A percentile compares a stretch with the other conserved stretches of the same genome.
Conservation (phyloP, 2,888 invertebrate species). For the Meiosimyza decipiens region DNA sequence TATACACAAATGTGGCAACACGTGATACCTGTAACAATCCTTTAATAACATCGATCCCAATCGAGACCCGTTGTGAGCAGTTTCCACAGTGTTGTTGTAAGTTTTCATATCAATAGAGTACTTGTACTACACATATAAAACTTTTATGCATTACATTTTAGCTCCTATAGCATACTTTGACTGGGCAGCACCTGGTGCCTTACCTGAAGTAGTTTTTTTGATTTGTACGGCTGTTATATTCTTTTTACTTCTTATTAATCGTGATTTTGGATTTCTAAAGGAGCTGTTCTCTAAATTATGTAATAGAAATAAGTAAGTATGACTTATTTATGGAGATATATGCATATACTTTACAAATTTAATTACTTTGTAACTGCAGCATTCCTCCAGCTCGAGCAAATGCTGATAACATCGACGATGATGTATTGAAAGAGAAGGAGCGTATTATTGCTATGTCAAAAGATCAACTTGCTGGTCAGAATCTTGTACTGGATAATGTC, state of each 20-base stretch:
- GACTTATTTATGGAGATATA: neutral
- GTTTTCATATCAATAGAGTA: neutral
- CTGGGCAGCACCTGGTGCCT: conserved; percentile 76
- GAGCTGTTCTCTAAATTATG: too few species aligned
- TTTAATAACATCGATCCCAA: too few species aligned
- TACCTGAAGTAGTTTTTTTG: conserved; percentile 74
- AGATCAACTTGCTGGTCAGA: conserved; percentile 62
- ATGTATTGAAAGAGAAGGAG: conserved; percentile 69
- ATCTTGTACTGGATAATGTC: conserved; percentile 72
- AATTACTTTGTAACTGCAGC: conserved; percentile 3
- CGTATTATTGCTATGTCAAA: conserved; percentile 64
- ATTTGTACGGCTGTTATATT: conserved; percentile 69
- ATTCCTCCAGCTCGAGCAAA: conserved; percentile 49
- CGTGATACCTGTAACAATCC: conserved; percentile 42
- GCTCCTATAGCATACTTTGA: conserved; percentile 68
- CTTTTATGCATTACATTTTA: conserved; percentile 14
- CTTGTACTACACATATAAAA: neutral
- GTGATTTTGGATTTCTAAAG: conserved; percentile 67
- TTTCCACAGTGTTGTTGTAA: conserved; percentile 47
- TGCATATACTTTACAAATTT: neutral
- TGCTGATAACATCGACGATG: conserved; percentile 66
- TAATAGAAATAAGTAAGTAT: neutral
- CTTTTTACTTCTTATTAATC: conserved; percentile 71
- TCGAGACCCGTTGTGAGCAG: conserved; percentile 28
- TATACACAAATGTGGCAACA: conserved; percentile 48